A percentile compares a stretch with the other conserved stretches of the same genome.
Evolutionary conservation across 1,140 invertebrate genomes (phyloP).

Genomic region (Galendromus occidentalis): DNA sequence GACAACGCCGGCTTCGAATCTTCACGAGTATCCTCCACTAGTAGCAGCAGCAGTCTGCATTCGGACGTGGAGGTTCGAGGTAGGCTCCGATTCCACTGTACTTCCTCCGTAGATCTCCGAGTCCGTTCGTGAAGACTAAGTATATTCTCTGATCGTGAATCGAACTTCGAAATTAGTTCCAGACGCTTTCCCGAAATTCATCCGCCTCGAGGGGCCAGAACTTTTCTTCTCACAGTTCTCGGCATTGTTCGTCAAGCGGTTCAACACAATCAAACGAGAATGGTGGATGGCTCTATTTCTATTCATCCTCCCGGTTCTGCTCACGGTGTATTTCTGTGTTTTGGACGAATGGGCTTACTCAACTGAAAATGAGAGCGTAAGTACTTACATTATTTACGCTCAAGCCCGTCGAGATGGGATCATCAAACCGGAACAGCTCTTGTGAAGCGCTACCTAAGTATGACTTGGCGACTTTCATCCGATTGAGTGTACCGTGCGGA

Average conservation of each 20-base stretch:
- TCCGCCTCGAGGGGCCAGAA: not conserved
- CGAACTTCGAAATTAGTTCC: not conserved
- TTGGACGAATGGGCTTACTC: not conserved
- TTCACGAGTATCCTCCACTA: not conserved
- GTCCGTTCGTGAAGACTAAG: not conserved
- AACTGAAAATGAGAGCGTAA: not conserved
- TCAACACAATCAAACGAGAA: conserved; percentile 19
- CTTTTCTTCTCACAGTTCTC: conserved; percentile 13
- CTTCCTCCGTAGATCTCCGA: not conserved
- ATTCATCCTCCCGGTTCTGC: conserved; percentile 16
- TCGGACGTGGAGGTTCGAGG: not conserved
- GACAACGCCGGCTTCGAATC: not conserved
- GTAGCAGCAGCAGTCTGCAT: not conserved
- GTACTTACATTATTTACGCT: not conserved
- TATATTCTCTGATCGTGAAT: not conserved
- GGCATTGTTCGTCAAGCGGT: conserved; percentile 19
- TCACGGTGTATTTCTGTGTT: conserved; percentile 11
- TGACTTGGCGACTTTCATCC: too few relatives aligned
- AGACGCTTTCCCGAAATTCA: not conserved
- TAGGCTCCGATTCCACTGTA: not conserved
- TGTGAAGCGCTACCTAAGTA: too few relatives aligned
- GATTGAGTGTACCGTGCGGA: too few relatives aligned
- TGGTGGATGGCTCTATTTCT: conserved; percentile 16
- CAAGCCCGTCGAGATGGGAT: too few relatives aligned
- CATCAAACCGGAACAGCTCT: too few relatives aligned